phyloP scores from a whole-genome alignment of 92 coral and sea anemone species.

The Porites cylindrica region DNA sequence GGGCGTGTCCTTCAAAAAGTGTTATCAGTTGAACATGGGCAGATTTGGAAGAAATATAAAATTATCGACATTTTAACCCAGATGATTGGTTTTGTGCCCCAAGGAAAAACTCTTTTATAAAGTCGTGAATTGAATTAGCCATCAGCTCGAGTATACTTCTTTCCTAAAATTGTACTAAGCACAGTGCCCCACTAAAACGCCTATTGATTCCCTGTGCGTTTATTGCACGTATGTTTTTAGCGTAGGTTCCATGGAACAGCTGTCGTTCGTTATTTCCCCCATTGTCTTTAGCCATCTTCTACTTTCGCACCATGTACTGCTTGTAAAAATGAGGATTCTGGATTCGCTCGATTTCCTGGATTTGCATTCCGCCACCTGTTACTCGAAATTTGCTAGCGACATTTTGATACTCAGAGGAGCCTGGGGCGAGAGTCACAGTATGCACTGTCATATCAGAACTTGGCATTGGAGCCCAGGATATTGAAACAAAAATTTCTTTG shows the following conservation, averaged over 20 bases:
- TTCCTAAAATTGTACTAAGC: no score
- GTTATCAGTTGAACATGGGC: no score
- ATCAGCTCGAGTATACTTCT: no score
- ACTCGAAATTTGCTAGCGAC: slow-evolving; percentile 40
- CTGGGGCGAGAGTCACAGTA: slow-evolving; percentile 22
- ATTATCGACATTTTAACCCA: no score
- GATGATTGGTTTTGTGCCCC: no score
- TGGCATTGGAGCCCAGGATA: slow-evolving; percentile 57
- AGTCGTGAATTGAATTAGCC: no score
- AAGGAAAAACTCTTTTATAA: no score
- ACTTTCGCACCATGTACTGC: slow-evolving; percentile 65
- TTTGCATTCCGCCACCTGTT: slow-evolving; percentile 54
- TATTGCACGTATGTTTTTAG: no score
- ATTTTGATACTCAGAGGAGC: slow-evolving; percentile 62
- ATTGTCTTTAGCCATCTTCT: slow-evolving; percentile 75
- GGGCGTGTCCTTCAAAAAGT: no score
- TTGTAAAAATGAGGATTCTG: slow-evolving; percentile 81
- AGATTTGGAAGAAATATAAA: no score
- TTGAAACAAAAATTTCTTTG: no score
- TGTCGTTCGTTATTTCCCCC: slow-evolving; percentile 72
- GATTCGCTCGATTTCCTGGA: slow-evolving; percentile 70
- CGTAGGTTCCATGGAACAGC: slow-evolving; percentile 84
- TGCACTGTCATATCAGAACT: not conserved
- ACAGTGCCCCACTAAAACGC: slow-evolving; percentile 41
- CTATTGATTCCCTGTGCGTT: no score